These are phyloP conservation scores for Pseudomyrmex concolor DNA, from an alignment of 1,140 invertebrate species.

Conservation along the genomic window DNA sequence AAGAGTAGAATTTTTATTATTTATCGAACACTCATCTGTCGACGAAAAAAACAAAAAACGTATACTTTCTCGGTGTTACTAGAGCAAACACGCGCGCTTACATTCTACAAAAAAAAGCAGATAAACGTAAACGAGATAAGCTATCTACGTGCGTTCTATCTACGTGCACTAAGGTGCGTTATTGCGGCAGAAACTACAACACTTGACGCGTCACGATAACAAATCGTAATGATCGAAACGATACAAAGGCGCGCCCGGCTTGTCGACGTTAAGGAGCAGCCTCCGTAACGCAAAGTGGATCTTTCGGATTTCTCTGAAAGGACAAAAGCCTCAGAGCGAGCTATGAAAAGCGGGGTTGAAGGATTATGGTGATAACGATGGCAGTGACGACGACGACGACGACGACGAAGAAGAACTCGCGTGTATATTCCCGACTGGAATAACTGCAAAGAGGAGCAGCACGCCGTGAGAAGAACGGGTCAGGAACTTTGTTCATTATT, in stretches of 20 bases:
- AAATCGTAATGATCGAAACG: conserved; percentile 42
- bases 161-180: background rate
- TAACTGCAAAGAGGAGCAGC: conserved; percentile 61
- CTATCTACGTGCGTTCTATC: too few species aligned
- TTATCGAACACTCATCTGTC: background rate
- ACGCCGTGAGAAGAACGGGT: background rate
- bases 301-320: conserved; percentile 63
- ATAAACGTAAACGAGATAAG: too few species aligned
- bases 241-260: conserved; percentile 31
- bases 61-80: too few species aligned
- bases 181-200: background rate
- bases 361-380: conserved; percentile 64
- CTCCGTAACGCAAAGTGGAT: conserved; percentile 52
- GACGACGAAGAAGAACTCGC: conserved; percentile 57
- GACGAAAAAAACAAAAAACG: background rate
- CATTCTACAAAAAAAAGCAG: too few species aligned
- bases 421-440: conserved; percentile 60
- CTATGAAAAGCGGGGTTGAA: conserved; percentile 43
- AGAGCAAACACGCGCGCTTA: too few species aligned
- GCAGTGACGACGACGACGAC: conserved; percentile 54
- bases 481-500: conserved; percentile 80
- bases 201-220: conserved; percentile 18
- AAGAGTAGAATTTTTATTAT: too few species aligned
- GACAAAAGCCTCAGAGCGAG: conserved; percentile 60
- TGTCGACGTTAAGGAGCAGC: conserved; percentile 36